Percentiles rank a stretch among this genome's conserved stretches.
phyloP scores from a whole-genome alignment of 2,888 invertebrate species.

The Neria commutata region DNA sequence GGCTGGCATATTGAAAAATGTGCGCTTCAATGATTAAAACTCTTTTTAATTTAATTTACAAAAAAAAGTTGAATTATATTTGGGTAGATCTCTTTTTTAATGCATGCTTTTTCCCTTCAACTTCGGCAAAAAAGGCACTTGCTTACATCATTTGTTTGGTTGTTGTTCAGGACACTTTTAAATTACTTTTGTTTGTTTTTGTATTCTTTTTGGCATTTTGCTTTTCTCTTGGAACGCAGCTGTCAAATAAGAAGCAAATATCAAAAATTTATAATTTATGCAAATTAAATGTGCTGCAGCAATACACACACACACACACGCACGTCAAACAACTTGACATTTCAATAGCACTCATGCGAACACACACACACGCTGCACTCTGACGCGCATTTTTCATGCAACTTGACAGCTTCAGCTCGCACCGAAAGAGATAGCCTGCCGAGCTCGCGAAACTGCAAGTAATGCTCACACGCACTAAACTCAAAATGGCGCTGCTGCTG shows the following conservation, averaged over 20 bases:
- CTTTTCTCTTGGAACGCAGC: not conserved
- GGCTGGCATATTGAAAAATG: not conserved
- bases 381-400: not conserved
- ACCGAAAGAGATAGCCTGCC: not conserved
- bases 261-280: constrained; percentile 35
- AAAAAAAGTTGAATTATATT: not conserved
- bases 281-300: constrained; percentile 38
- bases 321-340: constrained; percentile 23
- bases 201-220: not conserved
- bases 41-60: not conserved
- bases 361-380: constrained; percentile 6
- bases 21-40: not conserved
- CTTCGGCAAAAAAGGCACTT: not conserved
- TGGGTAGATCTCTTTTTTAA: no score
- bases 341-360: constrained; percentile 11
- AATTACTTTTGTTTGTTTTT: not conserved
- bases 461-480: not conserved
- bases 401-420: not conserved
- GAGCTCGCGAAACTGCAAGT: not conserved
- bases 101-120: no score
- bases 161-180: not conserved
- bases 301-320: constrained; percentile 7
- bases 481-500: not conserved
- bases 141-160: not conserved
- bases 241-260: constrained; percentile 8